phyloP scores from a whole-genome alignment of 2,113 vertebrate species.

The Dermatemys mawii region DNA sequence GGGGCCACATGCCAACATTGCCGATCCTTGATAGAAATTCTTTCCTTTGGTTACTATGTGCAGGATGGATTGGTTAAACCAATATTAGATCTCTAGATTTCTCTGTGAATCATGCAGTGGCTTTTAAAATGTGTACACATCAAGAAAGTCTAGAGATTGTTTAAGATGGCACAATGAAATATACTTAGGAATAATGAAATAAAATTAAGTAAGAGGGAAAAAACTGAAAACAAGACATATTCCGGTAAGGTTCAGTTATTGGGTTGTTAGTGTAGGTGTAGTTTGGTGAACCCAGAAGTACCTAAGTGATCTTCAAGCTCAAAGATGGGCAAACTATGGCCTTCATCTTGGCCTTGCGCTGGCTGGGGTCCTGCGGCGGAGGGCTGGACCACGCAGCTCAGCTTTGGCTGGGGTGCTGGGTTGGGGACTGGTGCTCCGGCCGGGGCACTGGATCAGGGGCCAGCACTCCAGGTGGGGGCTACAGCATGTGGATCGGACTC shows the following conservation, averaged over 20 bases:
- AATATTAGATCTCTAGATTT: background rate
- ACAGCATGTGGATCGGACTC: too few relatives aligned
- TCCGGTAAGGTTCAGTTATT: background rate
- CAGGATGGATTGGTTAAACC: background rate
- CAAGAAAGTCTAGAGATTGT: background rate
- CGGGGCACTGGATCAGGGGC: too few relatives aligned
- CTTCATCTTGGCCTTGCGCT: too few relatives aligned
- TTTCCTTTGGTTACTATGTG: background rate
- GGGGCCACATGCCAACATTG: too few relatives aligned
- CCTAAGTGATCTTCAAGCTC: too few relatives aligned
- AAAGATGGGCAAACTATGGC: too few relatives aligned
- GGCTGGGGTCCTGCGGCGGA: too few relatives aligned
- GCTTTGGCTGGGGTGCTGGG: too few relatives aligned
- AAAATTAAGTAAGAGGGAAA: background rate
- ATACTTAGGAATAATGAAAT: background rate
- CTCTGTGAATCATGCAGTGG: background rate
- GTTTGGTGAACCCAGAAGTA: background rate
- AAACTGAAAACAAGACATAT: background rate
- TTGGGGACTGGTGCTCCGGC: too few relatives aligned
- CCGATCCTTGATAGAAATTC: background rate
- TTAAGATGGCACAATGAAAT: background rate
- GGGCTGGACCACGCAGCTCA: too few relatives aligned
- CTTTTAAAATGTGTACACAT: background rate
- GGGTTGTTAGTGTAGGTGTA: background rate
- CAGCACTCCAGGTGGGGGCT: too few relatives aligned